phyloP scores from a whole-genome alignment of 2,113 vertebrate species.

The Lepus timidus region DNA sequence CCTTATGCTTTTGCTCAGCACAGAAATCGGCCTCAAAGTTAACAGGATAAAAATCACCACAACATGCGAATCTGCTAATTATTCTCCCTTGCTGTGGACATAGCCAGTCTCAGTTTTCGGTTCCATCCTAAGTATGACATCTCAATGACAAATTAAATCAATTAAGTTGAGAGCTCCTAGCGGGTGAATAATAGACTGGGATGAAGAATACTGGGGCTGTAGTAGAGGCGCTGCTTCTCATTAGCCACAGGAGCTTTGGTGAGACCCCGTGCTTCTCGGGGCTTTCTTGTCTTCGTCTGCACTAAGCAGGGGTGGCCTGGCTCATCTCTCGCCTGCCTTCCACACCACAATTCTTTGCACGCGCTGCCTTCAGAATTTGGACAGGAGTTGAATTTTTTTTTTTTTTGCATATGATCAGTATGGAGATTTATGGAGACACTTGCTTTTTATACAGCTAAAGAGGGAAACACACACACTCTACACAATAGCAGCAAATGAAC shows the following conservation, averaged over 20 bases:
- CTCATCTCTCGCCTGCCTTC: not conserved
- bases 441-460: conserved; percentile 65
- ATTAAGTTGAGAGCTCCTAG: conserved; percentile 58
- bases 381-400: conserved; percentile 30
- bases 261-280: rapidly evolving
- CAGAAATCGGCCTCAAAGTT: not conserved
- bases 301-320: not conserved
- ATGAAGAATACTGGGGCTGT: not conserved
- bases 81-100: conserved; percentile 50
- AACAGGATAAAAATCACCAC: not conserved
- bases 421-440: conserved; percentile 79
- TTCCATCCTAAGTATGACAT: conserved; percentile 61
- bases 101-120: conserved; percentile 19
- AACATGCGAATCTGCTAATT: not conserved
- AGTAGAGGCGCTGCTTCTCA: not conserved
- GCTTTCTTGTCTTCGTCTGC: not conserved
- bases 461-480: conserved; percentile 37
- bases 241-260: not conserved
- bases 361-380: conserved; percentile 67
- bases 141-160: conserved; percentile 78
- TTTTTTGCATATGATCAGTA: conserved; percentile 66
- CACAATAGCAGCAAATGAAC: conserved; percentile 76
- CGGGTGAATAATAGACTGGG: conserved; percentile 41
- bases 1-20: not conserved
- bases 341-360: not conserved